Evolutionary conservation across 2,888 invertebrate species (phyloP).

Genomic region (Apotomis capreana): DNA sequence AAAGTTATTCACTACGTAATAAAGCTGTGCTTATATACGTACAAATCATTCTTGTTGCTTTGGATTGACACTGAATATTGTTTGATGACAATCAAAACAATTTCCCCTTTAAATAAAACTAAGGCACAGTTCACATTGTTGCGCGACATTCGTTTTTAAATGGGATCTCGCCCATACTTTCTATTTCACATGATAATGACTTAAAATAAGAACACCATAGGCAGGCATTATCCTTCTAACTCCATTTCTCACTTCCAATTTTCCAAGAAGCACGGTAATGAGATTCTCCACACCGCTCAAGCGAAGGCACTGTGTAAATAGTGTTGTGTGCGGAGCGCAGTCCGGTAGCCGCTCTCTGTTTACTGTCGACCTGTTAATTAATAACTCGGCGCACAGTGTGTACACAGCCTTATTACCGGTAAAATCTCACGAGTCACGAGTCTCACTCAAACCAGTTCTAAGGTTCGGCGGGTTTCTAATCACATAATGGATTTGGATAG

Average conservation of each 20-base stretch:
- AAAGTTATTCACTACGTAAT: no score
- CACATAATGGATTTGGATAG: slow-evolving; percentile 62
- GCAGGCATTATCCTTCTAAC: slow-evolving; percentile 74
- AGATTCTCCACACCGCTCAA: slow-evolving; percentile 75
- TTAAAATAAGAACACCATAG: slow-evolving; percentile 53
- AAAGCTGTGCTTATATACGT: no score
- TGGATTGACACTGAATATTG: no score
- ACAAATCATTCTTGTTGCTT: no score
- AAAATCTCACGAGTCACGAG: slow-evolving; percentile 83
- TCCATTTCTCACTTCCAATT: slow-evolving; percentile 79
- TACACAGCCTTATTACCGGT: slow-evolving; percentile 83
- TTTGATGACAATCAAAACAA: background rate
- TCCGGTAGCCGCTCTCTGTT: slow-evolving; percentile 79
- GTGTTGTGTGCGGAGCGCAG: slow-evolving; percentile 77
- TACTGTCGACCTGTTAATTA: slow-evolving; percentile 84
- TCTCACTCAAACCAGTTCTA: slow-evolving; percentile 70
- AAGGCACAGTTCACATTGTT: slow-evolving; percentile 24
- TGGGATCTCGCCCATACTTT: slow-evolving; percentile 34
- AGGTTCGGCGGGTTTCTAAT: slow-evolving; percentile 73
- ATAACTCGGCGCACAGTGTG: slow-evolving; percentile 79
- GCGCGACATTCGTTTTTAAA: slow-evolving; percentile 29
- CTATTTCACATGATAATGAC: slow-evolving; percentile 44
- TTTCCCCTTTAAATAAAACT: slow-evolving; percentile 7
- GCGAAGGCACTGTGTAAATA: slow-evolving; percentile 72
- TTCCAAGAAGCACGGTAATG: slow-evolving; percentile 79